Conservation (phyloP, 2,888 invertebrate genomes). For the Tortrix viridana region DNA sequence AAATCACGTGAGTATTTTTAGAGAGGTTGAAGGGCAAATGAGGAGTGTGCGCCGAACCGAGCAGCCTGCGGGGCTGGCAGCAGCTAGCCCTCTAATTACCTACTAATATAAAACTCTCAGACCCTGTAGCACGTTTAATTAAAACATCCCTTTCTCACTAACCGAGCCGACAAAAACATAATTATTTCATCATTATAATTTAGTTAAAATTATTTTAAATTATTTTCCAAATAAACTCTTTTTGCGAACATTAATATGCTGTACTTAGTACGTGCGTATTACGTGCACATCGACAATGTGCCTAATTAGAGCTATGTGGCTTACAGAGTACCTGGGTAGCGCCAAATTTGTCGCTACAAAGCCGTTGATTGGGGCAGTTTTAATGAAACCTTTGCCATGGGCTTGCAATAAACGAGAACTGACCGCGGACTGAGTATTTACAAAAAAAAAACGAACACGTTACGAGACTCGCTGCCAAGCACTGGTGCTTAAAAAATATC, state of each 20-base stretch:
- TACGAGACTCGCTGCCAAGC: conserved; percentile 4
- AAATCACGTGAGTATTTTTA: conserved; percentile 30
- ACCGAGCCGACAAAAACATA: conserved; percentile 6
- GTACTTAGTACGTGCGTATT: neutral
- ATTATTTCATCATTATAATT: too few relatives aligned
- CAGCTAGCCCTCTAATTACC: conserved; percentile 22
- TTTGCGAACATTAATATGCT: too few relatives aligned
- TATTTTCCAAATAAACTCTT: neutral
- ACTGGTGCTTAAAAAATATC: conserved; percentile 19
- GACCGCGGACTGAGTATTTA: conserved; percentile 12
- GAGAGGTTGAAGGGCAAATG: conserved; percentile 29
- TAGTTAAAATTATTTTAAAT: neutral
- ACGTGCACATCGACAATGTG: neutral
- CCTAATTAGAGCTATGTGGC: neutral
- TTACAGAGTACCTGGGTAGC: neutral
- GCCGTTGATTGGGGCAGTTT: conserved; percentile 9
- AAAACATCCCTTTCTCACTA: conserved; percentile 11
- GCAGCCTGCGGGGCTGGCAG: conserved; percentile 9
- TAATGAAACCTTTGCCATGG: conserved; percentile 2
- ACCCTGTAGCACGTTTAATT: conserved; percentile 10
- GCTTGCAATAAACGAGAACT: conserved; percentile 7
- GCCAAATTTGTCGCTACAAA: neutral
- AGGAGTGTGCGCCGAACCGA: conserved; percentile 29
- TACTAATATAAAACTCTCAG: conserved; percentile 28
- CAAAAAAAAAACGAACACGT: conserved; percentile 5